A percentile compares a stretch with the other conserved stretches of the same genome.
Evolutionary conservation across 2,113 vertebrate genomes (phyloP).

Genomic region (Hystrix cristata): DNA sequence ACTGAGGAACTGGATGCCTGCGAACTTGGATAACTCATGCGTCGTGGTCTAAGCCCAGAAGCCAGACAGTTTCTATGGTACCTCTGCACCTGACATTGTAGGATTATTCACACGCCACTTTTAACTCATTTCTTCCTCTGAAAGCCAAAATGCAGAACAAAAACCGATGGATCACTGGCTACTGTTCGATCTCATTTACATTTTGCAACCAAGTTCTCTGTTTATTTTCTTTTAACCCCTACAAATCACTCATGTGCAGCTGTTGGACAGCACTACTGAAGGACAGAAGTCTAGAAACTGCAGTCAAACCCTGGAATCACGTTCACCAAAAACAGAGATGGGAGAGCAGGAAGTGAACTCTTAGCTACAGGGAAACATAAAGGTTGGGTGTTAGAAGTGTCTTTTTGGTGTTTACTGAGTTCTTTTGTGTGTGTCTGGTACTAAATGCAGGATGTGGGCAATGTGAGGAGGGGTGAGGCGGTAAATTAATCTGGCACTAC

Average conservation of each 20-base stretch:
- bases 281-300: conserved; percentile 33
- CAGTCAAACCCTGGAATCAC: background rate
- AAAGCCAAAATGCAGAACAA: background rate
- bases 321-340: background rate
- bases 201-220: conserved; percentile 32
- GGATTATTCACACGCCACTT: background rate
- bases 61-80: background rate
- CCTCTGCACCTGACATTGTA: background rate
- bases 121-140: conserved; percentile 39
- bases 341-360: conserved; percentile 12
- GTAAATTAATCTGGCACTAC: background rate
- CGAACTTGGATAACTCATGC: background rate
- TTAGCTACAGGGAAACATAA: background rate
- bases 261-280: background rate
- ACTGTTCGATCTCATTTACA: background rate
- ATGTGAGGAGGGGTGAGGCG: background rate
- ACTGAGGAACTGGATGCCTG: background rate
- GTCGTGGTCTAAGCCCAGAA: background rate
- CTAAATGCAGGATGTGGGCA: conserved; percentile 75
- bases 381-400: background rate
- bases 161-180: background rate
- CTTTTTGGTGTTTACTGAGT: background rate
- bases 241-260: background rate
- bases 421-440: conserved; percentile 35
- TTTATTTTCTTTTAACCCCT: background rate